phyloP scores from a whole-genome alignment of 1,140 invertebrate genomes.

The Notospermus geniculatus region DNA sequence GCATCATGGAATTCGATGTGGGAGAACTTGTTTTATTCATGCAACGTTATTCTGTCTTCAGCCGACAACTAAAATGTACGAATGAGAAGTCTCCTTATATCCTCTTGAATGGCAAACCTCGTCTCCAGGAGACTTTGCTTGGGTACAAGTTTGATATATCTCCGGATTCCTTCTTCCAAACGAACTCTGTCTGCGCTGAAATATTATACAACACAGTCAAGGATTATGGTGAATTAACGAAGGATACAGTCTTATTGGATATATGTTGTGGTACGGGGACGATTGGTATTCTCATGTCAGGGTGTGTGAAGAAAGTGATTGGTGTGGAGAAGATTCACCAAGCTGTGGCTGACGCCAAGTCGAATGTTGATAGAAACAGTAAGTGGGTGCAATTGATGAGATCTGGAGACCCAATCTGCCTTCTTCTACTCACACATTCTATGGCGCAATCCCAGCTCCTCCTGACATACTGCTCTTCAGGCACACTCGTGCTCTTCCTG shows the following conservation, averaged over 20 bases:
- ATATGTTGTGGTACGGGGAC: conserved; percentile 95
- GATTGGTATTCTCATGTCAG: conserved; percentile 67
- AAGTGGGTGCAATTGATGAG: conserved; percentile 41
- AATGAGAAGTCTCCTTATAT: background rate
- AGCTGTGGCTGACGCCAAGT: background rate
- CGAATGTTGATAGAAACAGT: background rate
- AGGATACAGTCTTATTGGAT: conserved; percentile 72
- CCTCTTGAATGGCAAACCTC: background rate
- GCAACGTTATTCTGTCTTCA: background rate
- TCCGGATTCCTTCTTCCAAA: conserved; percentile 47
- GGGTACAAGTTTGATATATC: background rate
- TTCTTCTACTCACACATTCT: no score
- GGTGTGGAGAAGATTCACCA: background rate
- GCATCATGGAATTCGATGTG: background rate
- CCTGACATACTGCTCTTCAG: no score
- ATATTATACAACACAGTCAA: conserved; percentile 78
- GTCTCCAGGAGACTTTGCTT: conserved; percentile 4
- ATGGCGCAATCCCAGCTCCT: no score
- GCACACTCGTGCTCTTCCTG: no score
- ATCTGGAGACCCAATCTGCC: no score
- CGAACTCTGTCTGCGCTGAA: conserved; percentile 81
- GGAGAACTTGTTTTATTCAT: background rate
- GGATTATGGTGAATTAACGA: conserved; percentile 62
- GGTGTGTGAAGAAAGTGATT: background rate
- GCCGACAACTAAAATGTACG: background rate